Evolutionary conservation across 53 echinoderm and acorn worm species (phyloP), one percentile per base, ranked within the genome.

Genomic region (Paracentrotus lividus): DNA sequence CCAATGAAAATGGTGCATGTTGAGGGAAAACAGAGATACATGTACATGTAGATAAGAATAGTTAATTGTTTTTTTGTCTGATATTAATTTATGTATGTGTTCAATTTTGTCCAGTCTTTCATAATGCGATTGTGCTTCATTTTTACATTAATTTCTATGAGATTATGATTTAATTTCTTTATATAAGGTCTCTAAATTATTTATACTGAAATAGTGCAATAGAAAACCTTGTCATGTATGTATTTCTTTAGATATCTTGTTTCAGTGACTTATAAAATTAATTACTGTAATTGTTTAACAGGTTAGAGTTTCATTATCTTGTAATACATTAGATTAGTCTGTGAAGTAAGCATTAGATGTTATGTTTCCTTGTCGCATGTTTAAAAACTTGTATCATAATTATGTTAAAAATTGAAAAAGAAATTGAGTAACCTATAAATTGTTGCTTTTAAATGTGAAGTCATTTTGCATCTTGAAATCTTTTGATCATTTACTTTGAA

Each of bases 121-220:
- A 81, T 81, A 81, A 47, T 81, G 44, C 47, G 12, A 72, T 81
- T 81, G 47, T 49, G 49, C 14, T 81, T 45, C 47, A 81, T n/a
- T n/a, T n/a, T n/a, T n/a, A n/a, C n/a, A n/a, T n/a, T n/a, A 47
- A n/a, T 81, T n/a, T 81, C 26, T 40, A 18, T 26, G 42, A 81
- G 45, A 47, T 81, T 45, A n/a, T 49, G 26, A 18, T 72, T 72
- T 72, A 47, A 81, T 45, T 81, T 47, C 13, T 45, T 45, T 8
- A 2, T 44, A 10, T 81, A 47, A 81, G 44, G 31, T 81, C 27
- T 72, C 38, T 72, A 40, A 72, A 81, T 81, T 45, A 81, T 81
- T 81, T 26, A 43, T 45, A 81, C 81, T 81, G 24, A 81, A 45
- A 44, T 81, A 47, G 81, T 81, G 81, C 81, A 81, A 81, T 81